Evolutionary conservation across 2,888 invertebrate species (phyloP), one percentile per base, ranked within the genome.

Genomic region (Ametastegia equiseti): DNA sequence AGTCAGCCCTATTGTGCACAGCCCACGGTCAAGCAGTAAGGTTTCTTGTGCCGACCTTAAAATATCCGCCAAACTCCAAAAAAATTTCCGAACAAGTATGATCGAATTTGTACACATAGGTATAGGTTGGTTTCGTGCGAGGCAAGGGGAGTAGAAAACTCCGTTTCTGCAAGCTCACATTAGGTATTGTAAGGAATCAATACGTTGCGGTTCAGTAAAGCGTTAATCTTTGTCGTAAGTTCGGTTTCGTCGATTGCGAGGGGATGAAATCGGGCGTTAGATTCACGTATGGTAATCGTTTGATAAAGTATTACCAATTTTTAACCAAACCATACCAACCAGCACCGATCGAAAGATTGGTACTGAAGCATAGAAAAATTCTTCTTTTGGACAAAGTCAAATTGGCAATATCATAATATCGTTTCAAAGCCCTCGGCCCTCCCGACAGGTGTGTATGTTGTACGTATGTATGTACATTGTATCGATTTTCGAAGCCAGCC

Each of bases 401-500:
- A 60, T 13, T 60, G 36, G 36, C 23, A 67, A 67, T 67, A 39
- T 67, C 9, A n/a, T n/a, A n/a, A n/a, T 67, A 19, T 36, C 39
- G 23, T 7, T 23, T 1, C 11, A 23, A 39, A 39, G 67, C 39
- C 67, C 36, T 36, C 36, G 2, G 60, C 60, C 60, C 30, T 39
- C 19, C 39, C 23, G 7, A 15, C 39, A 23, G 67, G 19, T 71
- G 47, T 47, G 42, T 71, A 30, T 27, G 2, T 23, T n/a, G n/a
- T n/a, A n/a, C n/a, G n/a, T n/a, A 71, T 47, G 42, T 71, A 30
- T 27, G 2, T 23, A 71, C 15, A 7, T 47, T 47, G 47, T 60
- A 75, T 75, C 54, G 75, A 75, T 75, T 54, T 54, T 45, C 75
- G 75, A 75, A 75, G 75, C 75, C 75, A 2, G 9, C 33, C 33